Base-by-base conservation (phyloP, 1,140 invertebrate genomes). In the Sarcophaga bullata region DNA sequence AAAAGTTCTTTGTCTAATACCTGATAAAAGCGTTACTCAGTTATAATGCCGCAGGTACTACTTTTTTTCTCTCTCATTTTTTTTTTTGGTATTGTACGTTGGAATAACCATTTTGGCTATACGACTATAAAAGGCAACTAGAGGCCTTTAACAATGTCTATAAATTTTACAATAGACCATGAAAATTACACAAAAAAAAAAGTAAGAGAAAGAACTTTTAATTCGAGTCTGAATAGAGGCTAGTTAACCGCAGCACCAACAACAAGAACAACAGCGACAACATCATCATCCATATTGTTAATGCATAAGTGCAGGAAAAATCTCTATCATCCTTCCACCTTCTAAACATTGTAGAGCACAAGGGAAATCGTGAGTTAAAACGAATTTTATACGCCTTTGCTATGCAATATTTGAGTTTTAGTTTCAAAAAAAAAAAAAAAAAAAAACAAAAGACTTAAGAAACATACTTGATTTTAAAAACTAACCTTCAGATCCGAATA, bases 81-180 rank as follows among this genome's bases (percentile, higher is more conserved):
- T 4, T 37, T 37, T 37, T 37, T 37, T 4, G 1, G 4, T 37
- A 37, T 37, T 37, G 25, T 37, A 37, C 4, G 25, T 37, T 37
- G 25, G 25, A 37, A 37, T 37, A 37, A 37, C 25, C 25, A 37
- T 17, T 8, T 68, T 25, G 6, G n/a, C 17, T 19, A 68, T 8
- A 4, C 0, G 17, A 7, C 62, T 68, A 68, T 68, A 68, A 68
- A 68, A 68, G 62, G 62, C 17, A 15, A n/a, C 62, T 19, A 68
- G 19, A 68, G 62, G 62, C 62, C n/a, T 17, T 68, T 68, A 68
- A 68, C 62, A 68, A 68, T 68, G 62, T 68, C 62, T 68, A 68
- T 68, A 68, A 68, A 68, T 68, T 68, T 17, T 25, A 25, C 6
- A 15, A 25, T 68, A 68, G 62, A 68, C n/a, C 17, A 58, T n/a